Conservation (phyloP, 2,797 vertebrate genomes). For the Distichodus sexfasciatus region DNA sequence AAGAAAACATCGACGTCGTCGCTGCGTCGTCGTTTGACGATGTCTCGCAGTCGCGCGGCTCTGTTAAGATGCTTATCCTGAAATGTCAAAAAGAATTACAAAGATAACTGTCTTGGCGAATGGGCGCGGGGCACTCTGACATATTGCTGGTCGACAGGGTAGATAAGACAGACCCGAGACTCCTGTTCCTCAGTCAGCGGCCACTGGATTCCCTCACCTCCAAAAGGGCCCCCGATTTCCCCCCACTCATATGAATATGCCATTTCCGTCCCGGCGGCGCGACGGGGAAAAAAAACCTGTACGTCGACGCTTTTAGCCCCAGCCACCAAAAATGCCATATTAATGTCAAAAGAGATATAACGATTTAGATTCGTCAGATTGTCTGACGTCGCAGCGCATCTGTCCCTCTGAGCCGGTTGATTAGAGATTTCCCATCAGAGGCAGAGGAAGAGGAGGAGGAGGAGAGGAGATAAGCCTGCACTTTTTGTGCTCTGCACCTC, state of each 20-base stretch:
- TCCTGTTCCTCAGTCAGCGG: slow-evolving; percentile 36
- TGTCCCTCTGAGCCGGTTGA: slow-evolving; percentile 64
- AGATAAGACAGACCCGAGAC: slow-evolving; percentile 69
- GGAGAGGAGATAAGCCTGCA: slow-evolving; percentile 63
- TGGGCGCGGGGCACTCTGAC: slow-evolving; percentile 57
- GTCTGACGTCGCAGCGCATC: slow-evolving; percentile 65
- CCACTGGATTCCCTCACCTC: slow-evolving; percentile 52
- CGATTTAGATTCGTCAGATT: slow-evolving; percentile 76
- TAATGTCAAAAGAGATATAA: slow-evolving; percentile 82
- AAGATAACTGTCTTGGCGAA: slow-evolving; percentile 71
- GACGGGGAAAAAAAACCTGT: slow-evolving; percentile 66
- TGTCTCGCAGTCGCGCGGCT: slow-evolving; percentile 43
- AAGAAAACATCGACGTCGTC: slow-evolving; percentile 69
- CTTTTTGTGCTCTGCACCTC: slow-evolving; percentile 28
- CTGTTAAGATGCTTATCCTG: slow-evolving; percentile 71
- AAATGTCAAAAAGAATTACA: slow-evolving; percentile 79
- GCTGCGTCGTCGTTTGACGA: slow-evolving; percentile 71
- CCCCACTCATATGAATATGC: slow-evolving; percentile 77
- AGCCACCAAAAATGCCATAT: slow-evolving; percentile 80
- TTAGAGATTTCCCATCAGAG: slow-evolving; percentile 76
- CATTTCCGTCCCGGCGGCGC: slow-evolving; percentile 62
- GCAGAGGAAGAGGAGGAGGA: slow-evolving; percentile 62
- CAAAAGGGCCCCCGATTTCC: slow-evolving; percentile 71
- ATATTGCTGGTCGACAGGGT: slow-evolving; percentile 47
- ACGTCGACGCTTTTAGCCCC: slow-evolving; percentile 62